Base-by-base conservation (phyloP, 2,888 invertebrate genomes). In the Ashinkailepas kermadecensis region DNA sequence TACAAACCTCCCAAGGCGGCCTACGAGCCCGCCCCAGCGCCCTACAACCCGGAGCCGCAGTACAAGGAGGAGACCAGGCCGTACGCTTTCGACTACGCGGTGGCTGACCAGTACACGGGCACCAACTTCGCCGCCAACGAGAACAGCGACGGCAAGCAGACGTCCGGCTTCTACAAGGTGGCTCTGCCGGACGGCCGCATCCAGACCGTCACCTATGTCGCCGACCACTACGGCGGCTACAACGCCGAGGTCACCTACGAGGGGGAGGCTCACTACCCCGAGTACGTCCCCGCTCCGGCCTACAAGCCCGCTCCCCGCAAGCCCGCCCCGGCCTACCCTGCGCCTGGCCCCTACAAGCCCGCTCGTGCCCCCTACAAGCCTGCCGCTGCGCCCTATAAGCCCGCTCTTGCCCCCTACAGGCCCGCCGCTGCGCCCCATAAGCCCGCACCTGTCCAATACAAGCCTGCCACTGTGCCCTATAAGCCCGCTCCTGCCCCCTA, bases 231-330 rank as follows among this genome's bases (percentile, higher is more conserved):
- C 39, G 39, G 39, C 39, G 39, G 39, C 39, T 39, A 39, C 39
- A 39, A 39, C 39, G 39, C 39, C 39, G 39, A 39, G 39, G 39
- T 95, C 89, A 91, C 95, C 83, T 95, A 95, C 10, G 92, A 93
- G 85, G 95, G 95, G 87, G 93, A 93, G 0, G 94, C 93, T 0
- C 95, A 95, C 86, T 95, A 95, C 95, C 94, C 94, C 87, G 93
- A 93, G 85, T 95, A 95, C 62, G 95, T 94, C 88, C 94, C 94
- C 86, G 95, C 95, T 85, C 94, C 95, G 89, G 94, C 95, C 12
- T 89, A 90, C 83, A 94, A 93, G 86, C 92, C 93, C 86, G 93
- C 93, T 0, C 90, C 91, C 83, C 92, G 93, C 0, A 89, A 88
- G 54, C 93, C 91, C 85, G 88, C 88, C 81, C 85, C 39, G 39